Conservation (phyloP, 2,113 vertebrate species). For the Phrynosoma platyrhinos region DNA sequence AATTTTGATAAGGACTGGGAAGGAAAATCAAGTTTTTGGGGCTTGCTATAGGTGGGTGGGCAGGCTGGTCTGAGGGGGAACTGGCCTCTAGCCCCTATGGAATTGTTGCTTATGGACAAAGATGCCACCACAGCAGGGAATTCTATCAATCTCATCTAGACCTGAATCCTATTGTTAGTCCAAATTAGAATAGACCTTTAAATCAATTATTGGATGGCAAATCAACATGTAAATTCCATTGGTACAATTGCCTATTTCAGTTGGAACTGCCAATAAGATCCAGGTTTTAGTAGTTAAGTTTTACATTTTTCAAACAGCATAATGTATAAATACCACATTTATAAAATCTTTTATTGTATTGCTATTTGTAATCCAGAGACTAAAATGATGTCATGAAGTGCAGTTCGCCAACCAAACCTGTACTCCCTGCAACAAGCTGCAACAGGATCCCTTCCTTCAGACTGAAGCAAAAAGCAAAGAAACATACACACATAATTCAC, state of each 20-base stretch:
- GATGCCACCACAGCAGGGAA: not conserved
- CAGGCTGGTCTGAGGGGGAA: too few relatives aligned
- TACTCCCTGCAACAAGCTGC: too few relatives aligned
- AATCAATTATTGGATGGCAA: too few relatives aligned
- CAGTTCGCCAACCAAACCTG: not conserved
- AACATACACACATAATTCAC: slow-evolving; percentile 41
- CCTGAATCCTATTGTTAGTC: too few relatives aligned
- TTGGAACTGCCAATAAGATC: too few relatives aligned
- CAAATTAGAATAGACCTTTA: too few relatives aligned
- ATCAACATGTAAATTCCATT: too few relatives aligned
- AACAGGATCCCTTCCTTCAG: too few relatives aligned
- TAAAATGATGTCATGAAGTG: slow-evolving; percentile 48
- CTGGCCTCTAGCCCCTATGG: too few relatives aligned
- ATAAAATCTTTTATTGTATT: slow-evolving; percentile 52
- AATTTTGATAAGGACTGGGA: not conserved
- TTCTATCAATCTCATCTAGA: not conserved
- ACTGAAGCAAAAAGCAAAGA: slow-evolving; percentile 43
- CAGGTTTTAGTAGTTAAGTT: too few relatives aligned
- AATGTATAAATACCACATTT: slow-evolving; percentile 50
- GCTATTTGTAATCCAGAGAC: slow-evolving; percentile 51
- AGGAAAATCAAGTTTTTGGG: not conserved
- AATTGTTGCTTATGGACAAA: not conserved
- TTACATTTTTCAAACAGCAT: slow-evolving; percentile 34
- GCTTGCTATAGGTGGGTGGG: too few relatives aligned
- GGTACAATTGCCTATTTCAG: too few relatives aligned